Conservation (phyloP, 2,888 invertebrate species). For the Drosophila putrida region DNA sequence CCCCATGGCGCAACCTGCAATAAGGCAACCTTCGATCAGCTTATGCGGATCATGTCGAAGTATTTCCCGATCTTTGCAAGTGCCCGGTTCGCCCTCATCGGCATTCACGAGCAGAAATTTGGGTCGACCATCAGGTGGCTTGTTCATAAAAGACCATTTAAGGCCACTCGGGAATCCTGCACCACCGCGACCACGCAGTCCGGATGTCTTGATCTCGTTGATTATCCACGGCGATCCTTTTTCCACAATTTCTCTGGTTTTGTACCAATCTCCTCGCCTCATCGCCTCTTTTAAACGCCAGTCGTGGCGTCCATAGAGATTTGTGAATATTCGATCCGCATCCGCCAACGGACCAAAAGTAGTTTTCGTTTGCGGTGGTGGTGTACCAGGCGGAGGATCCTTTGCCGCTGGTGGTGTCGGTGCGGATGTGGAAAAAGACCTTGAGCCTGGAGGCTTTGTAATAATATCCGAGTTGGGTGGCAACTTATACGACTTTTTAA, state of each 20-base stretch:
- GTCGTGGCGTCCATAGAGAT: conserved; percentile 98
- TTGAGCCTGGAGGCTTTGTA: neutral
- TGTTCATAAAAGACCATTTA: conserved; percentile 99
- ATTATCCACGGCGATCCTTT: conserved; percentile 98
- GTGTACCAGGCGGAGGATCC: conserved; percentile 85
- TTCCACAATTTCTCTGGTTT: conserved; percentile 97
- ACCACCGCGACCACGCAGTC: conserved; percentile 97
- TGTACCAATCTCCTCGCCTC: conserved; percentile 96
- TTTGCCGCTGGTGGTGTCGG: conserved; percentile 36
- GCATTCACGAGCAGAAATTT: conserved; percentile 99
- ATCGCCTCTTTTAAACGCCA: conserved; percentile 97
- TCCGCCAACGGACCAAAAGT: conserved; percentile 90
- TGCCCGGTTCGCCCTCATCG: conserved; percentile 99
- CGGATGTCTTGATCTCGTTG: conserved; percentile 97
- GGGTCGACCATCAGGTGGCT: conserved; percentile 96
- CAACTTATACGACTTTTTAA: neutral
- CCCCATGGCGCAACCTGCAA: conserved; percentile 97
- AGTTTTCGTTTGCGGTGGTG: conserved; percentile 86
- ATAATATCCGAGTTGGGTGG: neutral
- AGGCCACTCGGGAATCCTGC: conserved; percentile 99
- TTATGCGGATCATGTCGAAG: conserved; percentile 99
- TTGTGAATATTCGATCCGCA: conserved; percentile 97
- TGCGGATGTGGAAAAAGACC: conserved; percentile 8
- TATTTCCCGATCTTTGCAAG: conserved; percentile 99
- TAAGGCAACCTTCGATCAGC: conserved; percentile 95